Evolutionary conservation across 1,140 invertebrate genomes (phyloP).

Genomic region (Lasioglossum albipes): DNA sequence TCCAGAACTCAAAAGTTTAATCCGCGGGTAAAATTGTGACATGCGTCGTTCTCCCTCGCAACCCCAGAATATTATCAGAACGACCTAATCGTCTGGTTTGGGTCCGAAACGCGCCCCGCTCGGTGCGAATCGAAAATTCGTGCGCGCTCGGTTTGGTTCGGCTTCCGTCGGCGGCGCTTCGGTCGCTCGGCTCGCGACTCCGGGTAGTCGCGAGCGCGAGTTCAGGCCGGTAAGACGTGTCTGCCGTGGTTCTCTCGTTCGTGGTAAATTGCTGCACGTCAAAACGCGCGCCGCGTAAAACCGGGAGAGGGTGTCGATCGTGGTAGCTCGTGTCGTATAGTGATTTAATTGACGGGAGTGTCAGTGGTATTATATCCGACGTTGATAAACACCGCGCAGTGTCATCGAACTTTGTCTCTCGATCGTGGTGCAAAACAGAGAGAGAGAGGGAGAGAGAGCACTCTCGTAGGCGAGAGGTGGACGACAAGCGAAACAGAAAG

Average conservation of each 20-base stretch:
- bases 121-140: slow-evolving; percentile 43
- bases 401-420: slow-evolving; percentile 37
- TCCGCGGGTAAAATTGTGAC: too few relatives aligned
- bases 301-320: slow-evolving; percentile 30
- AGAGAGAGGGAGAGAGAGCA: not conserved
- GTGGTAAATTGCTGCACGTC: slow-evolving; percentile 36
- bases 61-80: too few relatives aligned
- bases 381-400: slow-evolving; percentile 29
- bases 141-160: slow-evolving; percentile 39
- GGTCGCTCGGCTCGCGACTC: slow-evolving; percentile 3
- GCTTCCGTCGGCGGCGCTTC: slow-evolving; percentile 51
- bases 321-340: slow-evolving; percentile 19
- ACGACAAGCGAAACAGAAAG: not conserved
- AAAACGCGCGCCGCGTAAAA: slow-evolving; percentile 45
- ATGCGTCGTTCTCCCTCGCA: too few relatives aligned
- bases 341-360: slow-evolving; percentile 43
- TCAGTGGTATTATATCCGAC: slow-evolving; percentile 20
- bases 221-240: slow-evolving; percentile 49
- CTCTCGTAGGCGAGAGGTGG: not conserved
- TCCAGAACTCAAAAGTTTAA: too few relatives aligned
- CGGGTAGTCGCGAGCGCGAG: slow-evolving; percentile 68
- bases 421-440: not conserved
- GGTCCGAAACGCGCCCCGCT: not conserved
- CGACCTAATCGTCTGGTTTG: not conserved
- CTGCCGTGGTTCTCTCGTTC: slow-evolving; percentile 16